phyloP scores from a whole-genome alignment of 2,888 invertebrate genomes.

The Andricus curvator region DNA sequence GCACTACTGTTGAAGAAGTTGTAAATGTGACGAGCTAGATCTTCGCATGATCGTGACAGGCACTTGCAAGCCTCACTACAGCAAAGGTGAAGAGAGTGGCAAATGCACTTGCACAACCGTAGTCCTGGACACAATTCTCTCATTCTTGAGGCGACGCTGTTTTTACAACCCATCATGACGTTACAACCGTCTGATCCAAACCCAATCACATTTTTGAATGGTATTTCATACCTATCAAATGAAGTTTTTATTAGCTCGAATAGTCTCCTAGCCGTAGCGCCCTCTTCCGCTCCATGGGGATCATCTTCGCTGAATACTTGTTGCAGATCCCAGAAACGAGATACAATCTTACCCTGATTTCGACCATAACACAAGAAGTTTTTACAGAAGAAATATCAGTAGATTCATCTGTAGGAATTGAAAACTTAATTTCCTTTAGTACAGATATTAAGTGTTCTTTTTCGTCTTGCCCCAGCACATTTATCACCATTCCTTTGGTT shows the following conservation, averaged over 20 bases:
- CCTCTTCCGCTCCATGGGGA: conserved; percentile 41
- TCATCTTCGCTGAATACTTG: conserved; percentile 50
- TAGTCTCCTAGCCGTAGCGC: conserved; percentile 50
- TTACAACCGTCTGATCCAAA: conserved; percentile 62
- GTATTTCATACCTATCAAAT: conserved; percentile 46
- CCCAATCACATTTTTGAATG: conserved; percentile 63
- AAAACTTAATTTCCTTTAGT: too few species aligned
- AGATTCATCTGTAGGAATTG: too few species aligned
- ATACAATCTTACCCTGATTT: too few species aligned
- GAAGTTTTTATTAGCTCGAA: conserved; percentile 46
- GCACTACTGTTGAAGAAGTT: conserved; percentile 58
- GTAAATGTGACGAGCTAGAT: conserved; percentile 64
- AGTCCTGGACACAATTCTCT: conserved; percentile 55
- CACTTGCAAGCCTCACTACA: conserved; percentile 65
- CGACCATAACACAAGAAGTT: too few species aligned
- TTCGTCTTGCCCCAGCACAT: too few species aligned
- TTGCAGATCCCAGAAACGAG: conserved; percentile 55
- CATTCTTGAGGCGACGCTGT: conserved; percentile 64
- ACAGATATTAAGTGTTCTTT: too few species aligned
- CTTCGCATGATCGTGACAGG: conserved; percentile 63
- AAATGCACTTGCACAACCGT: conserved; percentile 64
- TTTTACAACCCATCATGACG: conserved; percentile 62
- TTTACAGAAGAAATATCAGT: too few species aligned
- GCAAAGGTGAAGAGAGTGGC: conserved; percentile 68
- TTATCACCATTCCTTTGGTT: too few species aligned